Evolutionary conservation across 2,888 invertebrate species (phyloP).

Genomic region (Eristalis tenax): DNA sequence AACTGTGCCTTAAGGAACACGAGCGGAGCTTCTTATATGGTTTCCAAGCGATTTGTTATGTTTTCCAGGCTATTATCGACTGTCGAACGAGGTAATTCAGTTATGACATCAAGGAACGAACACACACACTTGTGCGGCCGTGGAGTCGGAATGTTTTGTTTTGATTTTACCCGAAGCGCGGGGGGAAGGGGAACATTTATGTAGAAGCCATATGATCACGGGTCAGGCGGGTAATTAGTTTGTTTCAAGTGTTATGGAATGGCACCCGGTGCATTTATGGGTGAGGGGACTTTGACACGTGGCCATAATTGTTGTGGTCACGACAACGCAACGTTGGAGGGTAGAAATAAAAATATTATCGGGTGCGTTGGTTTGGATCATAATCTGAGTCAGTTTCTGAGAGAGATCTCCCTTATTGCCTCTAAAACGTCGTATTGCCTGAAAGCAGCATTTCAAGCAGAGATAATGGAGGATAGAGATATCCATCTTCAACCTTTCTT

Average conservation of each 20-base stretch:
- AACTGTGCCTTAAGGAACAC: constrained; percentile 44
- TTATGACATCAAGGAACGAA: constrained; percentile 66
- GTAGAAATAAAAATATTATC: too few relatives aligned
- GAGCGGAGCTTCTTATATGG: constrained; percentile 62
- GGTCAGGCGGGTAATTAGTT: constrained; percentile 53
- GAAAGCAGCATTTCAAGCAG: too few relatives aligned
- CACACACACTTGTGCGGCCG: constrained; percentile 28
- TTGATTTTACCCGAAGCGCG: constrained; percentile 65
- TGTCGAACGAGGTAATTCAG: constrained; percentile 72
- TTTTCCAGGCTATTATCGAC: constrained; percentile 65
- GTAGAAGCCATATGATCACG: constrained; percentile 64
- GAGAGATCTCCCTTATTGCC: too few relatives aligned
- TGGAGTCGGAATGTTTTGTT: constrained; percentile 58
- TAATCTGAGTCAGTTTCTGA: too few relatives aligned
- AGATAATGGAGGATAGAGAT: too few relatives aligned
- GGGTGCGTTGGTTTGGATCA: too few relatives aligned
- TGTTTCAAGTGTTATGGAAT: not conserved
- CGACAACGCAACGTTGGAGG: too few relatives aligned
- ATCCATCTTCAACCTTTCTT: too few relatives aligned
- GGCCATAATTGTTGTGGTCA: constrained; percentile 12
- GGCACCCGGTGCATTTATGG: not conserved
- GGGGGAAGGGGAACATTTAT: constrained; percentile 15
- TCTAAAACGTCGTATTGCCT: too few relatives aligned
- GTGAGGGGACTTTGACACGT: constrained; percentile 1
- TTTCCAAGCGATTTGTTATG: constrained; percentile 69